These are phyloP conservation scores for Ophraella communa DNA, from an alignment of 2,888 invertebrate genomes.

Conservation along the genomic window DNA sequence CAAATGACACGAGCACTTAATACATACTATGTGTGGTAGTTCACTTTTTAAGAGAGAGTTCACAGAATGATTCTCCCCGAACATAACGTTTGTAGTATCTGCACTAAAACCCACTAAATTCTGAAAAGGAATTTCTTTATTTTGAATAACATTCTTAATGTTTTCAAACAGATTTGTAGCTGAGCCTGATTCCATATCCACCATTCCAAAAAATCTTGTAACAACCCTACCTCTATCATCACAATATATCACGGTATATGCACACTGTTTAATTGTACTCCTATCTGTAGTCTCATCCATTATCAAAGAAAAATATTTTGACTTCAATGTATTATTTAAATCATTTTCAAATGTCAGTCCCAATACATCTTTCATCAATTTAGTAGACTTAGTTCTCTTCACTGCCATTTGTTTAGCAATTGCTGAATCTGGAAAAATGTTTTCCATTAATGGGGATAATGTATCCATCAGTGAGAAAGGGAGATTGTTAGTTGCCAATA, in stretches of 20 bases:
- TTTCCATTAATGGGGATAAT: conserved; percentile 25
- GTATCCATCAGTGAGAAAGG: conserved; percentile 27
- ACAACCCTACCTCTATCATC: not conserved
- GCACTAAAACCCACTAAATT: conserved; percentile 30
- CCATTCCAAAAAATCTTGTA: conserved; percentile 41
- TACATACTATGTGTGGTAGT: conserved; percentile 10
- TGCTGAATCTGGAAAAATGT: conserved; percentile 28
- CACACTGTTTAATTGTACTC: conserved; percentile 29
- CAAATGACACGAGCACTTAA: conserved; percentile 20
- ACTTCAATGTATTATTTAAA: not conserved
- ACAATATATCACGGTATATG: conserved; percentile 30
- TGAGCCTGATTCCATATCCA: conserved; percentile 35
- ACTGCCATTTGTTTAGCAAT: not conserved
- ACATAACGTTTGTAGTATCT: conserved; percentile 20
- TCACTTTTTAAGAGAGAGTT: conserved; percentile 6
- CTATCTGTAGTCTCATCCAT: no score
- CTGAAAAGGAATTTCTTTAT: conserved; percentile 31
- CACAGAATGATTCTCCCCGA: conserved; percentile 12
- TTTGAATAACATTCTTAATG: conserved; percentile 30
- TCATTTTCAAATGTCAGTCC: no score
- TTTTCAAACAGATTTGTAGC: no score
- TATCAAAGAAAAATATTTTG: no score
- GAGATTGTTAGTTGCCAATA: not conserved
- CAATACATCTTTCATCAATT: no score
- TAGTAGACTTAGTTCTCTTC: no score